Evolutionary conservation across 2,888 invertebrate species (phyloP), one percentile per base, ranked within the genome.

Genomic region (Oscheius sp.): DNA sequence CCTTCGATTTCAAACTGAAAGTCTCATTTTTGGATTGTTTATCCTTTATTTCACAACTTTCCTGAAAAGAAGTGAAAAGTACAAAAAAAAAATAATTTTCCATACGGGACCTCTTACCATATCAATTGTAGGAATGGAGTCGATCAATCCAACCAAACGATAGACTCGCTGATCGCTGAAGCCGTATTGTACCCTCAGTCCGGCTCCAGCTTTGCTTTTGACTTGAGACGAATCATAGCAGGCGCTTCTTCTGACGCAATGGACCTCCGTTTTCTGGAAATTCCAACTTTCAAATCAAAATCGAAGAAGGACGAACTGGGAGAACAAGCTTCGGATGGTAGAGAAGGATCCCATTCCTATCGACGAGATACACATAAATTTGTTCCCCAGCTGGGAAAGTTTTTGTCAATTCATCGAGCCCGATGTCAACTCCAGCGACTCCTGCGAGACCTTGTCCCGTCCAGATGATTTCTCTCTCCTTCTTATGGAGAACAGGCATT

Each of bases 341-440:
- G 42, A 85, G 69, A 29, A 84, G 73, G 33, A 84, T 75, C 23
- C 85, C 86, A 63, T 86, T 86, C 73, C 84, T 82, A 69, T 86
- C 86, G 8, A 85, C 76, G 20, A 83, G 61, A 65, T 84, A 84
- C 0, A 72, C 74, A 58, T 84, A 79, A 45, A 82, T 61, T 58
- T 80, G 78, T 29, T 83, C 81, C 23, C 72, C 72, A 4, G 50
- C 53, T 8, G 78, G 78, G 8, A 80, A 67, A 46, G 48, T 33
- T 17, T 72, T 68, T 1, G 76, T 77, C 3, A 80, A n/a, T 31
- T 78, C 78, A n/a, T 55, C 68, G 12, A 78, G 67, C 25, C 69
- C 58, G 17, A 78, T 71, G 52, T 78, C 78, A n/a, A 78, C 71
- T 0, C 74, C 81, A 3, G 82, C 82, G 0, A 84, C 72, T 46